Evolutionary conservation across 2,888 invertebrate species (phyloP).

Genomic region (Nymphalis polychloros): DNA sequence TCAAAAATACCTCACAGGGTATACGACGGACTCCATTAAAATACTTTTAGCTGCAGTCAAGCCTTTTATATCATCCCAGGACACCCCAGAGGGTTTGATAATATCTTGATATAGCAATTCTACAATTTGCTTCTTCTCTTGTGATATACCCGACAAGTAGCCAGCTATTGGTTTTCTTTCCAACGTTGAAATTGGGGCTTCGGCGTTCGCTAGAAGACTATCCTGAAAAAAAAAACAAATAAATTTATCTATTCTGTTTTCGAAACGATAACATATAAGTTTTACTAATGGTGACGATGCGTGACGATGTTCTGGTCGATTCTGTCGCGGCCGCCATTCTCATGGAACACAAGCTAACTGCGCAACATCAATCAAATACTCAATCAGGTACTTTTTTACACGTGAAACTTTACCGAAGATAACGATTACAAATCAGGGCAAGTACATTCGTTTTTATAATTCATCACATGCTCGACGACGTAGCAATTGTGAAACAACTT

Average conservation of each 20-base stretch:
- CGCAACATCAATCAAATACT: too few species aligned
- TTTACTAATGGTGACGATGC: background rate
- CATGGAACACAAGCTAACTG: too few species aligned
- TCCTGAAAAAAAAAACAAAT: constrained; percentile 44
- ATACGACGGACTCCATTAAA: constrained; percentile 93
- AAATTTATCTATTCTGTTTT: background rate
- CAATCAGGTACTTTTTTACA: too few species aligned
- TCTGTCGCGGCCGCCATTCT: too few species aligned
- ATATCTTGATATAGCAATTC: constrained; percentile 85
- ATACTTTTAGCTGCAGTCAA: constrained; percentile 87
- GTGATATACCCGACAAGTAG: constrained; percentile 55
- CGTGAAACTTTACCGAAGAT: too few species aligned
- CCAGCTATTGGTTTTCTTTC: constrained; percentile 61
- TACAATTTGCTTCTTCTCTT: constrained; percentile 85
- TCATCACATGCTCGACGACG: too few species aligned
- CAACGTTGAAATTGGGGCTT: constrained; percentile 47
- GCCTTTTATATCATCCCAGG: constrained; percentile 89
- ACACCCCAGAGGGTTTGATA: constrained; percentile 83
- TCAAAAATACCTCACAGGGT: constrained; percentile 80
- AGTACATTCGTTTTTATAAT: too few species aligned
- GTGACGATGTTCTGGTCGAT: too few species aligned
- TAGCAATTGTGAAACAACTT: too few species aligned
- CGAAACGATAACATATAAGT: background rate
- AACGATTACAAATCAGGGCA: too few species aligned
- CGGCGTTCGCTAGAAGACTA: constrained; percentile 39